These are phyloP conservation scores for Gymnocephalus cernua DNA, from an alignment of 2,113 vertebrate genomes.

Conservation along the genomic window DNA sequence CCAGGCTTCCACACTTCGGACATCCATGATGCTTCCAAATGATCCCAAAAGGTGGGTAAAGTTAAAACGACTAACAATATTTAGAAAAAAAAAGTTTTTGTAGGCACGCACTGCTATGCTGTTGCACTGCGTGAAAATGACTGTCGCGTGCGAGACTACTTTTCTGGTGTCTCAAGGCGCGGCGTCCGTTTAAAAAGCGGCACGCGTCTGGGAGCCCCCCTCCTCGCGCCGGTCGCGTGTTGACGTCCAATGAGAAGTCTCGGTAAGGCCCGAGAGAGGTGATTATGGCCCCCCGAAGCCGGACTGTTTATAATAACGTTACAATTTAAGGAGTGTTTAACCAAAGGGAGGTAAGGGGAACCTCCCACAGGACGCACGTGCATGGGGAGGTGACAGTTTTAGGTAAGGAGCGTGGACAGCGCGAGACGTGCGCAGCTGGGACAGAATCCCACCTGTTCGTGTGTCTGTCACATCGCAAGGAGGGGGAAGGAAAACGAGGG, in stretches of 20 bases:
- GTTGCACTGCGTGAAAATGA: conserved; percentile 52
- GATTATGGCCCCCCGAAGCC: conserved; percentile 69
- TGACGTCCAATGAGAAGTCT: conserved; percentile 88
- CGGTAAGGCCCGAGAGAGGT: conserved; percentile 74
- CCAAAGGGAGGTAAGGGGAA: conserved; percentile 75
- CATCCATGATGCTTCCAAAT: conserved; percentile 81
- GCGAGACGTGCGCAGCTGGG: conserved; percentile 49
- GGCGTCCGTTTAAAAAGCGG: conserved; percentile 94
- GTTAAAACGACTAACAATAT: neutral
- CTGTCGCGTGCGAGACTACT: conserved; percentile 87
- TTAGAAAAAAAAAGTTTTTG: neutral
- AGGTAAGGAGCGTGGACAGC: conserved; percentile 69
- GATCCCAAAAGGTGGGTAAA: neutral
- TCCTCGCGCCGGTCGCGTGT: conserved; percentile 95
- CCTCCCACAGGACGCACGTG: conserved; percentile 81
- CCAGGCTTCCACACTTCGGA: conserved; percentile 77
- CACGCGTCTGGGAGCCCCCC: conserved; percentile 94
- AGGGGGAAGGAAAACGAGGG: neutral
- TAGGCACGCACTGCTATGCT: conserved; percentile 54
- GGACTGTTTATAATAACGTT: conserved; percentile 77
- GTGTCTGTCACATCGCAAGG: neutral
- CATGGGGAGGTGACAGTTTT: conserved; percentile 51
- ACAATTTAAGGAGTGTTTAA: conserved; percentile 78
- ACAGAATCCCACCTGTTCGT: conserved; percentile 42
- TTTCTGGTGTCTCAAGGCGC: conserved; percentile 91